Evolutionary conservation across 2,888 invertebrate genomes (phyloP).

Genomic region (Amblyjoppa proteus): DNA sequence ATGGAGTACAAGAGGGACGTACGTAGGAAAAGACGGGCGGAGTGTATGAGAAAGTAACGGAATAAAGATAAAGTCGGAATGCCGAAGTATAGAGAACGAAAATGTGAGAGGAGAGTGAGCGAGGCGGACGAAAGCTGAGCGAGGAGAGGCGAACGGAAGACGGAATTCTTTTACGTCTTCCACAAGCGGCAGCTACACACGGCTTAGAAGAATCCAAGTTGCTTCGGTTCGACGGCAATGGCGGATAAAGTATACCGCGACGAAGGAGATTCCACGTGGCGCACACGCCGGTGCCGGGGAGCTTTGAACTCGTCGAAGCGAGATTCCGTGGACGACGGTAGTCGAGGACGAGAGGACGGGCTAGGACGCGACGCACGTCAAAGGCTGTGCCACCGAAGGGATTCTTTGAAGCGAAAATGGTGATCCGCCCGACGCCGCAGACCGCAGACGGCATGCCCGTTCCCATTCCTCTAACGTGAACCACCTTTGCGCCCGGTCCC

Average conservation of each 20-base stretch:
- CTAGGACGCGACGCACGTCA: constrained; percentile 44
- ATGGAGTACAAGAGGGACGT: background rate
- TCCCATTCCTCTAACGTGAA: constrained; percentile 10
- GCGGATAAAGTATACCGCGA: constrained; percentile 16
- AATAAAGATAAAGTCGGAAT: constrained; percentile 37
- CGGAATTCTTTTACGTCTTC: constrained; percentile 40
- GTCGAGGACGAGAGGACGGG: constrained; percentile 55
- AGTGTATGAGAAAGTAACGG: constrained; percentile 27
- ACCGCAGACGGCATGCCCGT: constrained; percentile 48
- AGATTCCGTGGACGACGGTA: constrained; percentile 57
- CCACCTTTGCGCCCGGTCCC: background rate
- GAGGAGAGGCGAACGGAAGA: constrained; percentile 8
- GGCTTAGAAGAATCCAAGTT: constrained; percentile 22
- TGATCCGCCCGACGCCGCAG: constrained; percentile 43
- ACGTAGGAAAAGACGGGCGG: background rate
- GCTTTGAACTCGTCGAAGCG: constrained; percentile 61
- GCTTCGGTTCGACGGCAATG: constrained; percentile 3
- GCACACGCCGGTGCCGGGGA: constrained; percentile 11
- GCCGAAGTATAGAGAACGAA: constrained; percentile 13
- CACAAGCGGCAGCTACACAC: constrained; percentile 19
- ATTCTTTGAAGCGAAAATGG: constrained; percentile 63
- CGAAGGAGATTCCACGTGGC: background rate
- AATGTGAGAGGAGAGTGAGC: background rate
- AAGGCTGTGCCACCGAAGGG: constrained; percentile 46
- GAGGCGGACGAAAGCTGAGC: background rate